These are phyloP conservation scores for Acrocyrtus sp. DNA, from an alignment of 2,888 invertebrate genomes.

Conservation along the genomic window DNA sequence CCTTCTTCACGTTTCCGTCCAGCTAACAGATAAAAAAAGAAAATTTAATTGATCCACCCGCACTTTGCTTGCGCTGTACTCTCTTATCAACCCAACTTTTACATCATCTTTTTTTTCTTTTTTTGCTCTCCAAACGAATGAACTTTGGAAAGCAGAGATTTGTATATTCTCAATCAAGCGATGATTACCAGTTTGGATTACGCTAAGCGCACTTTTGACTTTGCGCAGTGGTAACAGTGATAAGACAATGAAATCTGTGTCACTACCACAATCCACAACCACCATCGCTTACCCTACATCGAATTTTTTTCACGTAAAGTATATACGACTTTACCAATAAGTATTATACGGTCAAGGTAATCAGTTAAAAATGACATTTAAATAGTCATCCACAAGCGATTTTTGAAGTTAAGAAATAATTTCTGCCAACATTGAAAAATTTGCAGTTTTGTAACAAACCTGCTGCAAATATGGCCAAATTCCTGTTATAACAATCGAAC, in stretches of 20 bases:
- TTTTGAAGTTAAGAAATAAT: too few species aligned
- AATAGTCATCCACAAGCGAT: too few species aligned
- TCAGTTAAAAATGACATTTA: neutral
- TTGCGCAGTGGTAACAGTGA: too few species aligned
- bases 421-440: too few species aligned
- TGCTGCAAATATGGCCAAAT: conserved; percentile 89
- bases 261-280: neutral
- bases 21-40: conserved; percentile 72
- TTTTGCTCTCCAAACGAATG: neutral
- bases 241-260: neutral
- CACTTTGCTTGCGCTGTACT: neutral
- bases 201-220: too few species aligned
- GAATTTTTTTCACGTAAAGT: too few species aligned
- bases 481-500: conserved; percentile 87
- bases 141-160: neutral
- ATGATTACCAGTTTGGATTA: too few species aligned
- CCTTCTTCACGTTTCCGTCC: conserved; percentile 81
- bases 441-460: conserved; percentile 69
- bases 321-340: too few species aligned
- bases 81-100: neutral
- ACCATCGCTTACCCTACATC: neutral
- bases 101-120: neutral
- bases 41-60: neutral
- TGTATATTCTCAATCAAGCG: neutral
- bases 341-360: neutral